These are phyloP conservation scores for Irena cyanogastra DNA, from an alignment of 2,113 vertebrate species.

Conservation along the genomic window DNA sequence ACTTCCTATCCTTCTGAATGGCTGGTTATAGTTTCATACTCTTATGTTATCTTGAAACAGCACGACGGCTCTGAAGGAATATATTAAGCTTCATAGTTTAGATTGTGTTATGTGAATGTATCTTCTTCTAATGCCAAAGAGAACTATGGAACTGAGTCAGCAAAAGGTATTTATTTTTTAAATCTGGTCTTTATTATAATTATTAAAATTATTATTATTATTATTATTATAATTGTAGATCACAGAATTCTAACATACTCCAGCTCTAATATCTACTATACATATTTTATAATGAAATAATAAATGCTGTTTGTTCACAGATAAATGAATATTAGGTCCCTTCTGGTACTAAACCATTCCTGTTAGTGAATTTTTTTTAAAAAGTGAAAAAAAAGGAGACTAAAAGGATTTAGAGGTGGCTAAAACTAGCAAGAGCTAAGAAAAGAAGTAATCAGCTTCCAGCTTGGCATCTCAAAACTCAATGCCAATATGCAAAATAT, in stretches of 20 bases:
- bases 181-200: not conserved
- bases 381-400: fast-evolving
- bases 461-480: not conserved
- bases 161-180: not conserved
- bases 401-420: not conserved
- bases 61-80: not conserved
- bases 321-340: not conserved
- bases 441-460: slow-evolving; percentile 5
- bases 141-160: not conserved
- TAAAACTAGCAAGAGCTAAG: slow-evolving; percentile 23
- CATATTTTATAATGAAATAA: not conserved
- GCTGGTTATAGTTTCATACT: not conserved
- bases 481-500: not conserved
- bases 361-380: not conserved
- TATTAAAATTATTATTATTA: not conserved
- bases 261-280: not conserved
- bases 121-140: not conserved
- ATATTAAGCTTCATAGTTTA: not conserved
- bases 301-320: not conserved
- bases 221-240: not conserved
- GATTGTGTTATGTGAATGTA: not conserved
- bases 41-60: not conserved
- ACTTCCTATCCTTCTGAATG: not conserved
- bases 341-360: not conserved
- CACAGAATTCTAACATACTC: not conserved